phyloP scores from a whole-genome alignment of 2,113 vertebrate genomes.

The Gnathonemus longibarbis region DNA sequence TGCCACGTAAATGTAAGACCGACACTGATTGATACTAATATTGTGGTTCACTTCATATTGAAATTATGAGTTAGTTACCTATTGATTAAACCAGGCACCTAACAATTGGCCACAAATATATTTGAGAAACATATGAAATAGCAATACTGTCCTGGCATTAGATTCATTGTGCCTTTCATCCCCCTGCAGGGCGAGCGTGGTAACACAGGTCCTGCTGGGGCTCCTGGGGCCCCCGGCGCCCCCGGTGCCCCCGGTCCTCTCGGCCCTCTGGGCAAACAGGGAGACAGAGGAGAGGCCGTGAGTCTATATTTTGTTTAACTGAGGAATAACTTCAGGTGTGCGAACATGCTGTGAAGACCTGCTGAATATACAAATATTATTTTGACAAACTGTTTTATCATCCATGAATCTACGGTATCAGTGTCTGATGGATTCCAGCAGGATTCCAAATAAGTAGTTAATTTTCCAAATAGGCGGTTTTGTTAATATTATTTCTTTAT shows the following conservation, averaged over 20 bases:
- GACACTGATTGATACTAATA: neutral
- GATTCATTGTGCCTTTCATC: constrained; percentile 7
- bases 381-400: neutral
- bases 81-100: neutral
- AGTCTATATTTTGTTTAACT: constrained; percentile 46
- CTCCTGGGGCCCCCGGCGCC: constrained; percentile 79
- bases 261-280: constrained; percentile 91
- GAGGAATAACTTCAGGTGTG: neutral
- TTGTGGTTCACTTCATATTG: neutral
- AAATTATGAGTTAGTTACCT: neutral
- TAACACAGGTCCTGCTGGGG: constrained; percentile 77
- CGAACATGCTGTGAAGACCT: neutral
- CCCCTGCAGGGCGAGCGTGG: constrained; percentile 82
- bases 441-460: neutral
- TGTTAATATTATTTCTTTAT: neutral
- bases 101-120: neutral
- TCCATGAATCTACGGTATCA: neutral
- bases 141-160: neutral
- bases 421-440: neutral
- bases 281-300: constrained; percentile 91
- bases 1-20: neutral
- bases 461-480: neutral
- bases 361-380: neutral
- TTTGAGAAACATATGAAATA: neutral
- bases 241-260: constrained; percentile 81